Evolutionary conservation across 2,113 vertebrate species (phyloP).

Genomic region (Heterotilapia buettikoferi): DNA sequence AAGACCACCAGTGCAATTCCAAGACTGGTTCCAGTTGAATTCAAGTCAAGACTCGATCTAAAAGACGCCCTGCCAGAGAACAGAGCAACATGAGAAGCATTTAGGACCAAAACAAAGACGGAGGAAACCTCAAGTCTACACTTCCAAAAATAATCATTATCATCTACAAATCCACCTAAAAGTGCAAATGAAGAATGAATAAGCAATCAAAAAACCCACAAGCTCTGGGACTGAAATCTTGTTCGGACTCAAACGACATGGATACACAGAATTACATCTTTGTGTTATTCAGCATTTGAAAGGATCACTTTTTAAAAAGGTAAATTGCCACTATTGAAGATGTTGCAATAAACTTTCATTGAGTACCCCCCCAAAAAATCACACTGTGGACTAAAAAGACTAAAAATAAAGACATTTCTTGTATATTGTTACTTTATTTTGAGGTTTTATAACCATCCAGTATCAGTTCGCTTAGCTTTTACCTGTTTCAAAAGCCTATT

Average conservation of each 20-base stretch:
- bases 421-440: neutral
- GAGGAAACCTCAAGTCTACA: neutral
- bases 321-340: neutral
- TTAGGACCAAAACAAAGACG: neutral
- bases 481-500: neutral
- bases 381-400: neutral
- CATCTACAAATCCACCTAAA: neutral
- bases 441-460: neutral
- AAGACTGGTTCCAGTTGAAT: constrained; percentile 26
- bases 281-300: neutral
- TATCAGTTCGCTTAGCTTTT: neutral
- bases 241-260: neutral
- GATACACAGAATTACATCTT: neutral
- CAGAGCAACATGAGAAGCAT: neutral
- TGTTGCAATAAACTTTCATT: neutral
- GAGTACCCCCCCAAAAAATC: neutral
- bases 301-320: neutral
- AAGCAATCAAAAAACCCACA: neutral
- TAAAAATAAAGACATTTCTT: neutral
- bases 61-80: neutral
- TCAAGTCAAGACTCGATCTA: constrained; percentile 19
- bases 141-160: neutral
- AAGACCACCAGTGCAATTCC: constrained; percentile 31
- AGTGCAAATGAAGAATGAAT: neutral
- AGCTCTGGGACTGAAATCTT: neutral